Base-by-base conservation (phyloP, 2,113 vertebrate genomes). In the Chrysemys picta region DNA sequence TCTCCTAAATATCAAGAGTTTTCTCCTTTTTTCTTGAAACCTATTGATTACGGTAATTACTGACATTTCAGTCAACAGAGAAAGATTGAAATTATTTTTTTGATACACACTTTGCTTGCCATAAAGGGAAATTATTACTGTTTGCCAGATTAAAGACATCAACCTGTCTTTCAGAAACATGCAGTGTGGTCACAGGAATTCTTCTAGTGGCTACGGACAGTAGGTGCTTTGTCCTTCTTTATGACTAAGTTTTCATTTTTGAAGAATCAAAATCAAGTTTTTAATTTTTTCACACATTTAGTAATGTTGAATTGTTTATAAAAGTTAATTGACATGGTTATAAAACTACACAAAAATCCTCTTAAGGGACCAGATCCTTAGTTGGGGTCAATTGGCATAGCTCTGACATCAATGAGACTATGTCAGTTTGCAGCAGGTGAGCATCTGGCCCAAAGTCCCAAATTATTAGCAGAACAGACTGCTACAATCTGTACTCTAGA, bases 141-240 rank as follows among this genome's bases (percentile, higher is more conserved):
- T 91, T 82, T 88, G 35, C n/a, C 35, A 87, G 53, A 25, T 56
- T 62, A 38, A 92, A 84, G 47, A 49, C 53, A 84, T 78, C 80
- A 80, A 72, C 82, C 5, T 45, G 59, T 53, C 14, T 62, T 89
- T 92, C 0, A 0, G 29, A 10, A 59, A 47, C 0, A 1, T 38
- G 5, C 10, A 4, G 7, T 13, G 69, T 53, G 92, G 50, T 90
- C 0, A 0, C 84, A 42, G 5, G 35, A 91, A 12, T 62, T 17
- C 2, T 80, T 93, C 84, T 85, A 87, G 69, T 49, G 50, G 1
- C 24, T 49, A 25, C 22, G 81, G 6, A 53, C 19, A 29, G 4
- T 88, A 84, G 50, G 16, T 14, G 89, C 7, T 3, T 45, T 82
- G 76, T 62, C 24, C 76, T 79, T 22, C 25, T 93, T 42, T 88